phyloP scores from a whole-genome alignment of 2,113 vertebrate genomes.

The Ovis aries region DNA sequence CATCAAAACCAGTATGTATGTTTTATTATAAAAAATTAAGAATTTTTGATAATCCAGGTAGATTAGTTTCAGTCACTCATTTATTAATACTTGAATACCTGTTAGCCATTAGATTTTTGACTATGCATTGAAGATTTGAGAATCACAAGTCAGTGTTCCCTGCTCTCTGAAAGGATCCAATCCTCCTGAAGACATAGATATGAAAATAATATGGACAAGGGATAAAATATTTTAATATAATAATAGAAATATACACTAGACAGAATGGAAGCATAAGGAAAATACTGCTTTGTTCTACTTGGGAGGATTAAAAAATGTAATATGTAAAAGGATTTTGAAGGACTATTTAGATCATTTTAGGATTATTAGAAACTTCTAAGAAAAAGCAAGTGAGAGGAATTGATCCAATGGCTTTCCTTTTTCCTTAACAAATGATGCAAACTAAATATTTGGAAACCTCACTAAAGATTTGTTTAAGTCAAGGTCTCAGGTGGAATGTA shows the following conservation, averaged over 20 bases:
- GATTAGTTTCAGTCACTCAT: neutral
- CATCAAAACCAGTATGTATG: neutral
- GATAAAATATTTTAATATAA: neutral
- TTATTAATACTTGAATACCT: neutral
- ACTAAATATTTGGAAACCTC: neutral
- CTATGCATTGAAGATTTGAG: neutral
- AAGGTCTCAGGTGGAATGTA: neutral
- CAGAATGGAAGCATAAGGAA: neutral
- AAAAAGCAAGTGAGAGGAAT: neutral
- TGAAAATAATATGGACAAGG: neutral
- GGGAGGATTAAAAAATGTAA: neutral
- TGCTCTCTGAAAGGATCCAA: neutral
- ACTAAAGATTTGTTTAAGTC: neutral
- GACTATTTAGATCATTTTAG: conserved; percentile 19
- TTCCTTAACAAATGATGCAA: neutral
- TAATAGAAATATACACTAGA: neutral
- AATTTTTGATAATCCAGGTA: neutral
- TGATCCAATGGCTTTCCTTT: neutral
- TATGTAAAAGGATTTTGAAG: neutral
- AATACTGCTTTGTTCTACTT: neutral
- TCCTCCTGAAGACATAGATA: neutral
- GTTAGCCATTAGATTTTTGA: neutral
- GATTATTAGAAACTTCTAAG: neutral
- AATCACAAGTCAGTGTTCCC: neutral
- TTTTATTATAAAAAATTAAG: neutral